These are phyloP conservation scores for Otolemur crassicaudatus DNA, from an alignment of 2,797 vertebrate genomes.

Conservation along the genomic window DNA sequence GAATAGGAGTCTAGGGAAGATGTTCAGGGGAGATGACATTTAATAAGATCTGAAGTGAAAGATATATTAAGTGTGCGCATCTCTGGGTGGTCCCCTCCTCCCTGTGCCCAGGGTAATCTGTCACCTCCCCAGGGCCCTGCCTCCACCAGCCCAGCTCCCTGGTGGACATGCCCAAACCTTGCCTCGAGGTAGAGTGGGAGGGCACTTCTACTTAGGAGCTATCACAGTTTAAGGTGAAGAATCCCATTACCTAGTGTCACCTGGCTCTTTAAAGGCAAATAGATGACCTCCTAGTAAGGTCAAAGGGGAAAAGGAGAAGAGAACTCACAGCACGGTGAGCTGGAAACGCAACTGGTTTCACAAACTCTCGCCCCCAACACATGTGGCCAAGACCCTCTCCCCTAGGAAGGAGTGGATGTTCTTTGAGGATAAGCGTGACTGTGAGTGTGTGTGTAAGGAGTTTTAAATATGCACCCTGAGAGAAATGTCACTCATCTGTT, in stretches of 20 bases:
- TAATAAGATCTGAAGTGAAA: not conserved
- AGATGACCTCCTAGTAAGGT: not conserved
- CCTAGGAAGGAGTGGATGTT: not conserved
- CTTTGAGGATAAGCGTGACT: not conserved
- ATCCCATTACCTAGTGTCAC: not conserved
- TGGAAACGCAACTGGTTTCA: not conserved
- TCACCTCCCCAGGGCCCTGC: not conserved
- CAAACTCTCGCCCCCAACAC: not conserved
- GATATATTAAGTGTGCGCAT: not conserved
- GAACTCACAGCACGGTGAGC: accelerated
- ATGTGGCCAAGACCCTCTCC: not conserved
- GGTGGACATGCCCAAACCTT: not conserved
- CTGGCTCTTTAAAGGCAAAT: not conserved
- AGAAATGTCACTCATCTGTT: conserved; percentile 55
- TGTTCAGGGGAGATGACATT: not conserved
- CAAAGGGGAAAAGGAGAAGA: not conserved
- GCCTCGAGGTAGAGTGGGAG: not conserved
- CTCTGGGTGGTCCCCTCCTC: not conserved
- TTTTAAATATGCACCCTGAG: conserved; percentile 47
- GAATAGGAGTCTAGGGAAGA: not conserved
- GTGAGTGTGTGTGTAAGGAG: not conserved
- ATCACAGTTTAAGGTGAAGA: not conserved
- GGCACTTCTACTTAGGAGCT: not conserved
- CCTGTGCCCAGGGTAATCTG: not conserved
- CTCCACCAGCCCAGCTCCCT: not conserved